phyloP scores from a whole-genome alignment of 2,113 vertebrate species.

The Pelodiscus sinensis region DNA sequence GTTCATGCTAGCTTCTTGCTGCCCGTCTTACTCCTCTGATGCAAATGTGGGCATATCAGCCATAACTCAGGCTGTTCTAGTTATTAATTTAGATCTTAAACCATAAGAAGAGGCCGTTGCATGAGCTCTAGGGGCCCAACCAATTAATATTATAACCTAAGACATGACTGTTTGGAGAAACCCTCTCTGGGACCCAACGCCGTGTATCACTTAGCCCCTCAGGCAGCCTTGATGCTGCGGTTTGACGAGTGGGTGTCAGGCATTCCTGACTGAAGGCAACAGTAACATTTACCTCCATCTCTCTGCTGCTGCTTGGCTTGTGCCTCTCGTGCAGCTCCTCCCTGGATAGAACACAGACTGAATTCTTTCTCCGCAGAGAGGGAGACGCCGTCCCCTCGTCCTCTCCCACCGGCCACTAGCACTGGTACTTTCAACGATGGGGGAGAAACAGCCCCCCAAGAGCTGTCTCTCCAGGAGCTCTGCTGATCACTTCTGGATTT shows the following conservation, averaged over 20 bases:
- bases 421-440: neutral
- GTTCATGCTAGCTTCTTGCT: neutral
- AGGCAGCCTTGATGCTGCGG: neutral
- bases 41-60: too few species aligned
- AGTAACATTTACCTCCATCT: neutral
- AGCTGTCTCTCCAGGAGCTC: neutral
- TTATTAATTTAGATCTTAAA: neutral
- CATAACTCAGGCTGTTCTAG: neutral
- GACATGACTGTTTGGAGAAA: neutral
- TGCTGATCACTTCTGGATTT: neutral
- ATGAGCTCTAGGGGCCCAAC: neutral
- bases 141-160: neutral
- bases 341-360: too few species aligned
- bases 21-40: too few species aligned
- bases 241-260: neutral
- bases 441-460: neutral
- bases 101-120: neutral
- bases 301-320: neutral
- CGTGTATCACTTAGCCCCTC: neutral
- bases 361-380: neutral
- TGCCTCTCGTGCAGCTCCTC: too few species aligned
- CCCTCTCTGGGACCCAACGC: neutral
- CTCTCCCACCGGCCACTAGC: neutral
- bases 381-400: too few species aligned
- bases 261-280: neutral